Base-by-base conservation (phyloP, 2,797 vertebrate genomes). In the Myotis vivesi region DNA sequence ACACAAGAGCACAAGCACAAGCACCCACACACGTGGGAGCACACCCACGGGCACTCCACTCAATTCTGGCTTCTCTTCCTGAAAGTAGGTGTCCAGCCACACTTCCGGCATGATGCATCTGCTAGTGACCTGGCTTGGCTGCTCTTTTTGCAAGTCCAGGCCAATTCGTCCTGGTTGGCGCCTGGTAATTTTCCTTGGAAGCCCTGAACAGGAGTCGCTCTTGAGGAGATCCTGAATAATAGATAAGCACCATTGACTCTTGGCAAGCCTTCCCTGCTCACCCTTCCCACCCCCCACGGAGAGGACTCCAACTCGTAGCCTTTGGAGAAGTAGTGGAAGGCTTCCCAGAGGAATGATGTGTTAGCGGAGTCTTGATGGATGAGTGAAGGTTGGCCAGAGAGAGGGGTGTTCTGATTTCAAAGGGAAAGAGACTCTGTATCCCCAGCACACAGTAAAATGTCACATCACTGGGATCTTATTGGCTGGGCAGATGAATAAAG, bases 141-240 rank as follows among this genome's bases (percentile, higher is more conserved):
- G 64, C 69, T 19, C n/a, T 49, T 73, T 94, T 71, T 77, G 9
- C 33, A 85, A 92, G 84, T 88, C 22, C 17, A 44, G 49, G 72
- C 38, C 57, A 80, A 38, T 62, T 8, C 33, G 69, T 53, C 75
- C 71, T 59, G 51, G 49, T 38, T 69, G 23, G 41, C 73, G 82
- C 59, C 36, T 82, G 68, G 69, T 82, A 15, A 69, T 77, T 91
- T 88, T 95, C 79, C 57, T 91, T 80, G 72, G 84, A 44, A 82
- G 57, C 77, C 77, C 57, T 80, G 91, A 77, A 73, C 12, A 33
- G 20, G 30, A 94, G 15, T 80, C 22, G 28, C 59, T 86, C 20
- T 75, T 71, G 85, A 75, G 68, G 30, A 83, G 62, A 66, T 36
- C 28, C 51, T 28, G 30, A 44, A n/a, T 59, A 51, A 75, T 33